A percentile compares a stretch with the other conserved stretches of the same genome.
Evolutionary conservation across 2,113 vertebrate genomes (phyloP).

Genomic region (Polyodon spathula): DNA sequence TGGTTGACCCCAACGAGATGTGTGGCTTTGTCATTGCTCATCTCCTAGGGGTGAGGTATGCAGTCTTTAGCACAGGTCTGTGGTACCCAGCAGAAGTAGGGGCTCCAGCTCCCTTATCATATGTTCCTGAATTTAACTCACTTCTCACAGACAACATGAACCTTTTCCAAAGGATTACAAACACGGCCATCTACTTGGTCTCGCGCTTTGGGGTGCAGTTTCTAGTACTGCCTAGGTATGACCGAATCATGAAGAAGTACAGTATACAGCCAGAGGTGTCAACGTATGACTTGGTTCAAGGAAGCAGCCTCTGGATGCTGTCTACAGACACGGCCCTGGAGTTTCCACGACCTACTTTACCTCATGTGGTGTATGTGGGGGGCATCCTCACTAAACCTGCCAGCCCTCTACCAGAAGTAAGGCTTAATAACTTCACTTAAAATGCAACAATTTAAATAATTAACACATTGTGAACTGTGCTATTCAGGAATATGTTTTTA

Average conservation of each 20-base stretch:
- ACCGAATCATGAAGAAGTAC: conserved; percentile 87
- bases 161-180: conserved; percentile 77
- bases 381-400: conserved; percentile 90
- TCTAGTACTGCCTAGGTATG: conserved; percentile 88
- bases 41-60: conserved; percentile 83
- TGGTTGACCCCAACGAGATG: conserved; percentile 98
- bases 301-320: conserved; percentile 92
- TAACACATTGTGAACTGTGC: too few species aligned
- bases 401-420: conserved; percentile 84
- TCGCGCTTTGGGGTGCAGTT: conserved; percentile 87
- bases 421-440: conserved; percentile 36
- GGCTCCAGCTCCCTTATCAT: conserved; percentile 85
- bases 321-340: conserved; percentile 93
- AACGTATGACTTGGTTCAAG: conserved; percentile 88
- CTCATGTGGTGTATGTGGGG: conserved; percentile 94
- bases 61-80: conserved; percentile 91
- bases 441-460: too few species aligned
- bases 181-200: conserved; percentile 79
- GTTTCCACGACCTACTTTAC: conserved; percentile 90
- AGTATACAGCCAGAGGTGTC: conserved; percentile 68
- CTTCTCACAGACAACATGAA: conserved; percentile 91
- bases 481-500: too few species aligned
- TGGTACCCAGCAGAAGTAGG: conserved; percentile 97
- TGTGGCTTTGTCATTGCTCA: conserved; percentile 95
- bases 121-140: conserved; percentile 96